These are phyloP conservation scores for Myopa testacea DNA, from an alignment of 2,888 invertebrate genomes.

Conservation along the genomic window DNA sequence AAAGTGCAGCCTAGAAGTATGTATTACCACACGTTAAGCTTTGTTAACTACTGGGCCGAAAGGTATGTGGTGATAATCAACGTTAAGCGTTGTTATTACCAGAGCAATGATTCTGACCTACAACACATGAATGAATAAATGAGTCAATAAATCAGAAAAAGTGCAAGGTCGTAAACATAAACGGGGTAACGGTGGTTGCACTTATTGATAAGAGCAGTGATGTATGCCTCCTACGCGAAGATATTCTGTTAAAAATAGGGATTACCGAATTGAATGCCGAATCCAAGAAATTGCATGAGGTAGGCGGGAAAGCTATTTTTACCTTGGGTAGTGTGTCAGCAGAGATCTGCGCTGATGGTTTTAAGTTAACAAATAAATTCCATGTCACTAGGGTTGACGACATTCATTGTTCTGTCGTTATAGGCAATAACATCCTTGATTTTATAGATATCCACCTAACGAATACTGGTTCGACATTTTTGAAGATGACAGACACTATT, in stretches of 20 bases:
- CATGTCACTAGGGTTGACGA: not conserved
- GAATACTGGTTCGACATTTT: not conserved
- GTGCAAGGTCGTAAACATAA: not conserved
- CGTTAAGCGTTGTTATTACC: too few species aligned
- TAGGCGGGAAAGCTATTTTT: conserved; percentile 31
- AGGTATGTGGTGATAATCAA: too few species aligned
- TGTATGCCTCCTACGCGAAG: conserved; percentile 34
- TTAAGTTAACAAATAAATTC: conserved; percentile 1
- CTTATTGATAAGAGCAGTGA: conserved; percentile 14
- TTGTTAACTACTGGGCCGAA: too few species aligned
- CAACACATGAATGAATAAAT: too few species aligned
- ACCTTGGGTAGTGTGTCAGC: not conserved
- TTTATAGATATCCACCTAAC: conserved; percentile 4
- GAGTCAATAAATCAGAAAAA: conserved; percentile 10
- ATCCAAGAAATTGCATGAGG: conserved; percentile 11
- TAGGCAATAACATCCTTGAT: conserved; percentile 28
- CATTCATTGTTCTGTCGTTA: not conserved
- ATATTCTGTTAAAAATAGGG: conserved; percentile 20
- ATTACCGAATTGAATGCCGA: not conserved
- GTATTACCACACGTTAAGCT: too few species aligned
- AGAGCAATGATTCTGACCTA: too few species aligned
- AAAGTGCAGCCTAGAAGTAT: too few species aligned
- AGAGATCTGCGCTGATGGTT: not conserved
- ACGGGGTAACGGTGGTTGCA: conserved; percentile 20
- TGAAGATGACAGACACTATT: not conserved